phyloP scores from a whole-genome alignment of 2,797 vertebrate species.

The Neoniphon sammara region DNA sequence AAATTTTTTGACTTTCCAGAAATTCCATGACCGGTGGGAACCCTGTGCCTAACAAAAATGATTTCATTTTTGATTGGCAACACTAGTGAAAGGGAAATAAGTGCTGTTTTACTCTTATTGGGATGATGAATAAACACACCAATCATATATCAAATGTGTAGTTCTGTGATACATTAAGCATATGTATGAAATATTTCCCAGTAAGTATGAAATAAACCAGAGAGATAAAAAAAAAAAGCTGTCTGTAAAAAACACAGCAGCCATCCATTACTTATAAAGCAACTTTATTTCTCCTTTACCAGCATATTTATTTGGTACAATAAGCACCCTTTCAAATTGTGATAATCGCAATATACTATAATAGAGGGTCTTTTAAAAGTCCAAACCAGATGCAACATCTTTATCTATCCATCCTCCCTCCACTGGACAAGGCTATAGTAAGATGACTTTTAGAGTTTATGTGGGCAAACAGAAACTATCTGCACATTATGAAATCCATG shows the following conservation, averaged over 20 bases:
- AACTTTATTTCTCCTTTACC: conserved; percentile 74
- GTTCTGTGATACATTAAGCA: too few relatives aligned
- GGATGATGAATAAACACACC: too few relatives aligned
- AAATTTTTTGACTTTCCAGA: too few relatives aligned
- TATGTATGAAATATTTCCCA: too few relatives aligned
- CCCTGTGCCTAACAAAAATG: too few relatives aligned
- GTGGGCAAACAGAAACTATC: conserved; percentile 17
- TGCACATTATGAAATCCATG: conserved; percentile 46
- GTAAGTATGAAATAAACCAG: too few relatives aligned
- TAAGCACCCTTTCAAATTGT: conserved; percentile 47
- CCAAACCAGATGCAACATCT: conserved; percentile 26
- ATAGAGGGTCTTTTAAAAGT: conserved; percentile 28
- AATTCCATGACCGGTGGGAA: too few relatives aligned
- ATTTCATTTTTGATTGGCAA: too few relatives aligned
- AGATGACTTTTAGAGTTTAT: conserved; percentile 18
- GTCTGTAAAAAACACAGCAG: neutral
- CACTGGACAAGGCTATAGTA: conserved; percentile 10
- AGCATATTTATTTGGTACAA: conserved; percentile 55
- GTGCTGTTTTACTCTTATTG: too few relatives aligned
- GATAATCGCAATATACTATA: conserved; percentile 40
- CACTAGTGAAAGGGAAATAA: too few relatives aligned
- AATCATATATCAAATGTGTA: too few relatives aligned
- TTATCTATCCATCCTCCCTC: neutral
- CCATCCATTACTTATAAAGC: conserved; percentile 57
- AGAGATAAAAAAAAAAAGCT: too few relatives aligned